Base-by-base conservation (phyloP, 2,113 vertebrate genomes). In the Muntiacus muntjak region DNA sequence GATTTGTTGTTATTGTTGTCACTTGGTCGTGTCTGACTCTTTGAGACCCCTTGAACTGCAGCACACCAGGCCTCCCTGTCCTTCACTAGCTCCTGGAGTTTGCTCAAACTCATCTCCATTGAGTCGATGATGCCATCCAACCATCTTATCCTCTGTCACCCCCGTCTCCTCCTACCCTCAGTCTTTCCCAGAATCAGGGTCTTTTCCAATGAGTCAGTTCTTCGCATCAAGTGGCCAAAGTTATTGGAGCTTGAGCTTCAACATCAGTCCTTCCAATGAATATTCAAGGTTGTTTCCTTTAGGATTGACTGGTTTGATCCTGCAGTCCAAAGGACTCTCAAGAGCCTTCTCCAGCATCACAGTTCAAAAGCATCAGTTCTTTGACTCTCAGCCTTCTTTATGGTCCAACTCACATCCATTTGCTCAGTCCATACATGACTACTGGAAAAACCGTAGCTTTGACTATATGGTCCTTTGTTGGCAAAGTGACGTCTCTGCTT, bases 41-140 rank as follows among this genome's bases (percentile, higher is more conserved):
- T 36, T 11, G 2, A 0, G 5, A 71, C 19, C 36, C 5, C 0
- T 1, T 40, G 67, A 74, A 23, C 19, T 40, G 67, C 67, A 71
- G n/a, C 64, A 71, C 67, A 71, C 19, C 10, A 40, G 67, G n/a
- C 67, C 23, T 71, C 67, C 67, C 19, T 71, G 67, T 71, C 67
- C 67, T 71, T 71, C n/a, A 71, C 19, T 23, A 23, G 40, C 67
- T 71, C 67, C n/a, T 40, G 67, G 36, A 71, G 67, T 71, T 71
- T 40, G 67, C 19, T 40, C n/a, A 40, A 6, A 40, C 10, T 71
- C 19, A 40, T 71, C n/a, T 71, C 67, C 67, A 23, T 40, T 71
- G n/a, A 71, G n/a, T 40, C 19, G 10, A 71, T 71, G 67, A 71
- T 23, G 19, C 19, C n/a, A 71, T 71, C 19, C 19, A 71, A 40